phyloP scores from a whole-genome alignment of 2,797 vertebrate genomes.

The Onychomys torridus region DNA sequence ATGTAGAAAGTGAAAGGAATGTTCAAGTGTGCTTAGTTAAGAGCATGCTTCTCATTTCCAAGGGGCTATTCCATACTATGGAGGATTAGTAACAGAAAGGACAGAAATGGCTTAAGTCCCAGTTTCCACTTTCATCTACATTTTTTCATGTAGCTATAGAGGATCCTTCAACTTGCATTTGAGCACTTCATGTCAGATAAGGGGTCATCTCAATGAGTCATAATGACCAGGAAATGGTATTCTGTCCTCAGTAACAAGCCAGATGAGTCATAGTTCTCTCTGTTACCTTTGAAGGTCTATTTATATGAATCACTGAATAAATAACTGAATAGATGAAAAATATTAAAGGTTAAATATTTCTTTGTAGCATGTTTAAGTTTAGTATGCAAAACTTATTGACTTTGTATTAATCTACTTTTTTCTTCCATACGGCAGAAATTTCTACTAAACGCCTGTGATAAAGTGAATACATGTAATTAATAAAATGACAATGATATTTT shows the following conservation, averaged over 20 bases:
- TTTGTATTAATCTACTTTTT: background rate
- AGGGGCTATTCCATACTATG: too few species aligned
- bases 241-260: background rate
- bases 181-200: slow-evolving; percentile 20
- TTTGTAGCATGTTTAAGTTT: background rate
- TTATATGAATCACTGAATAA: background rate
- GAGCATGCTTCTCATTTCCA: background rate
- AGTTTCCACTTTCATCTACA: background rate
- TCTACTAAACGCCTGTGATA: background rate
- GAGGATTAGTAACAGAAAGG: background rate
- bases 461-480: background rate
- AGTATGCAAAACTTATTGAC: background rate
- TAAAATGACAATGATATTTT: background rate
- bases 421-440: background rate
- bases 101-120: background rate
- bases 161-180: background rate
- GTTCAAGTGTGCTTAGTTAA: background rate
- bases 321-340: background rate
- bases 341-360: slow-evolving; percentile 28
- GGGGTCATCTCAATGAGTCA: background rate
- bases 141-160: background rate
- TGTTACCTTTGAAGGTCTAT: background rate
- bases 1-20: background rate
- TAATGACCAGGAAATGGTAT: background rate
- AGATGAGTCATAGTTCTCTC: background rate